Conservation (phyloP, 2,888 invertebrate species). For the Monopis laevigella region DNA sequence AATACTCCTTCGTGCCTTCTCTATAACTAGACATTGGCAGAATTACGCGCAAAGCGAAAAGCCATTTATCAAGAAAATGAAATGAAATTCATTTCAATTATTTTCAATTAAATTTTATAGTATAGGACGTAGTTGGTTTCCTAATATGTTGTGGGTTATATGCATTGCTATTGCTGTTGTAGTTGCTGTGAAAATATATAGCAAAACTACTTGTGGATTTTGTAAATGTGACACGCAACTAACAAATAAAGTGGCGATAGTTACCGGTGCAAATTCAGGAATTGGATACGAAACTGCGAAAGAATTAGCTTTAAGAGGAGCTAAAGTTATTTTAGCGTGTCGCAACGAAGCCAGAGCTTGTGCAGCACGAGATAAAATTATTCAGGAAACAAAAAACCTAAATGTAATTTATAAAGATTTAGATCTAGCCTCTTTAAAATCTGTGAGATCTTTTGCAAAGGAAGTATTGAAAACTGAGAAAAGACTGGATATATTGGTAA, state of each 20-base stretch:
- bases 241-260: constrained; percentile 33
- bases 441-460: constrained; percentile 79
- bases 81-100: neutral
- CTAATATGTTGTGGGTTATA: constrained; percentile 14
- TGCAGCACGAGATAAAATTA: constrained; percentile 64
- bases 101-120: neutral
- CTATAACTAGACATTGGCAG: too few relatives aligned
- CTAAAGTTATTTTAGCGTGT: constrained; percentile 62
- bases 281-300: constrained; percentile 38
- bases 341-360: constrained; percentile 36
- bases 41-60: too few relatives aligned
- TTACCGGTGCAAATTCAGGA: constrained; percentile 39
- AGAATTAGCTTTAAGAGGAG: constrained; percentile 51
- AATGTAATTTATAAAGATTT: constrained; percentile 73
- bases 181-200: constrained; percentile 11
- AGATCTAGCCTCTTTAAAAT: constrained; percentile 76
- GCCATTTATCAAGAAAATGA: neutral
- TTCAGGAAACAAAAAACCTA: constrained; percentile 69
- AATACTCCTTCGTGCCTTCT: too few relatives aligned
- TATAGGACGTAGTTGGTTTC: neutral
- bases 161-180: constrained; percentile 4
- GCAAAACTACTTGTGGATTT: constrained; percentile 23
- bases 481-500: constrained; percentile 79
- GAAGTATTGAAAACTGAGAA: constrained; percentile 74
- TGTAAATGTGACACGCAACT: constrained; percentile 25